Percentiles rank a stretch among this genome's conserved stretches.
phyloP scores from a whole-genome alignment of 1,140 invertebrate species.

The Elymnias hypermnestra region DNA sequence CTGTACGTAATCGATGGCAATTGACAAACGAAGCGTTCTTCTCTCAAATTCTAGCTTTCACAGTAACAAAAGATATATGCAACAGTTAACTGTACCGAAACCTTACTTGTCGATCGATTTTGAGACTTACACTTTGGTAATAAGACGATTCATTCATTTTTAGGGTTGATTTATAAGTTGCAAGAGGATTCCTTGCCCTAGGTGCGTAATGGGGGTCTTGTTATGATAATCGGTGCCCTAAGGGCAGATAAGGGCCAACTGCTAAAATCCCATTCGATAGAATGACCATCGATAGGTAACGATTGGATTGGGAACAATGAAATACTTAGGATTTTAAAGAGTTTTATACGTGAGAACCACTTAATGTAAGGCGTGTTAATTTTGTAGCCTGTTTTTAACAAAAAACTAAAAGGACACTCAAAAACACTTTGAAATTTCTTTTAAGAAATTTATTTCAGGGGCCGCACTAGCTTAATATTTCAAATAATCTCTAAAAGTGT shows the following conservation, averaged over 20 bases:
- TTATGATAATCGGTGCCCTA: constrained; percentile 65
- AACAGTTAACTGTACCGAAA: constrained; percentile 17
- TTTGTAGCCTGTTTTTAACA: too few relatives aligned
- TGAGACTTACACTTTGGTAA: constrained; percentile 10
- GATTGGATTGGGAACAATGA: constrained; percentile 14
- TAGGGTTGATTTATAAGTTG: constrained; percentile 14
- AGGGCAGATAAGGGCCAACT: constrained; percentile 40
- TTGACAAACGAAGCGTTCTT: constrained; percentile 70
- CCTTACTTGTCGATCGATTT: constrained; percentile 11
- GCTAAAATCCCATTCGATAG: constrained; percentile 38
- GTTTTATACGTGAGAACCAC: neutral
- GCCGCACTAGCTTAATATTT: too few relatives aligned
- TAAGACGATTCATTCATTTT: constrained; percentile 10
- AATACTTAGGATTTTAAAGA: neutral
- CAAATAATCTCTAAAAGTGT: too few relatives aligned
- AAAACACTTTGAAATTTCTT: too few relatives aligned
- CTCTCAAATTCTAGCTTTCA: constrained; percentile 71
- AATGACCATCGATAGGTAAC: constrained; percentile 43
- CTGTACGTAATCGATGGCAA: constrained; percentile 64
- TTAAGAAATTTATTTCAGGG: too few relatives aligned
- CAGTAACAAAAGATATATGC: constrained; percentile 49
- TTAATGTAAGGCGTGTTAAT: neutral
- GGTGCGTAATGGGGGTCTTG: constrained; percentile 67
- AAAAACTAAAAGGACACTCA: too few relatives aligned
- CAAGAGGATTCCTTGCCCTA: constrained; percentile 32